Conservation (phyloP, 2,888 invertebrate genomes). For the Conus canariensis region DNA sequence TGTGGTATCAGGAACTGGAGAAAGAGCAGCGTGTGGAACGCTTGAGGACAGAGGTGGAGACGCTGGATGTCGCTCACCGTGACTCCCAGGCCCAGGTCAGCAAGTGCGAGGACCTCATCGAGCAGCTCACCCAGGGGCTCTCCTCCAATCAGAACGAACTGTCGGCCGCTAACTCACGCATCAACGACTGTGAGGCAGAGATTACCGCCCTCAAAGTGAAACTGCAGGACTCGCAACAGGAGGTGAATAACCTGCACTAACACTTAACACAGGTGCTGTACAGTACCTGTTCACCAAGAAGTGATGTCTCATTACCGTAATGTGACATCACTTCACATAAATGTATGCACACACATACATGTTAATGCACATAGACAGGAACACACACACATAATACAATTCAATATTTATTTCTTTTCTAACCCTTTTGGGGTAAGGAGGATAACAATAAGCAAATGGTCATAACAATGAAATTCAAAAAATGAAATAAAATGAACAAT, state of each 20-base stretch:
- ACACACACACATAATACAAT: no score
- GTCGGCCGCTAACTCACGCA: slow-evolving; percentile 64
- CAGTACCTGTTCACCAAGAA: no score
- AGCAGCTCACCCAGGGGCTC: slow-evolving; percentile 74
- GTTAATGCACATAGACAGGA: no score
- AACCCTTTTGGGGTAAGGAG: no score
- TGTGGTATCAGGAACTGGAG: slow-evolving; percentile 63
- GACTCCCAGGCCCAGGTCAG: slow-evolving; percentile 70
- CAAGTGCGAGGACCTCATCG: slow-evolving; percentile 75
- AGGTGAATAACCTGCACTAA: slow-evolving; percentile 58
- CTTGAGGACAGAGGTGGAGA: slow-evolving; percentile 69
- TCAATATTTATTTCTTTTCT: no score
- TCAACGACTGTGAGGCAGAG: slow-evolving; percentile 68
- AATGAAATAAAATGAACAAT: no score
- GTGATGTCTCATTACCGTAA: no score
- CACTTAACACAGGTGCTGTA: no score
- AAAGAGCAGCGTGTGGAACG: slow-evolving; percentile 69
- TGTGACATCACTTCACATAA: no score
- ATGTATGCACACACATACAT: no score
- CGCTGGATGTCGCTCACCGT: slow-evolving; percentile 66
- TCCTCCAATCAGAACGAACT: slow-evolving; percentile 72
- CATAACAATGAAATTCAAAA: no score
- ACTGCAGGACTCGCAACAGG: slow-evolving; percentile 65
- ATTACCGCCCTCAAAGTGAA: slow-evolving; percentile 68
- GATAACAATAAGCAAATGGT: no score